Conservation (phyloP, 2,888 invertebrate species). For the Morpho helenor region DNA sequence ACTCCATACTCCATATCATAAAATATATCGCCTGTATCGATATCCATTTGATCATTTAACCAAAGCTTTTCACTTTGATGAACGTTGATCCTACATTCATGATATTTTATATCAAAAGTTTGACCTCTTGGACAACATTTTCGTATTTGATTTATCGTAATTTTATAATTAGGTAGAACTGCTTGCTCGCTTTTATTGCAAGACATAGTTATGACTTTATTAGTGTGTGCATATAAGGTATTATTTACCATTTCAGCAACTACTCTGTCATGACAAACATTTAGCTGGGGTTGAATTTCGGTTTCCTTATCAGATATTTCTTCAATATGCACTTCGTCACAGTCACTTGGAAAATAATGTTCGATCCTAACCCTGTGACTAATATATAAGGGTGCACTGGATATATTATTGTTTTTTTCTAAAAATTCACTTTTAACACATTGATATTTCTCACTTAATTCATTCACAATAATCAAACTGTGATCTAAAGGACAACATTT, state of each 20-base stretch:
- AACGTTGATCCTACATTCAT: conserved; percentile 45
- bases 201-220: conserved; percentile 51
- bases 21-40: conserved; percentile 36
- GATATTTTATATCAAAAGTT: conserved; percentile 51
- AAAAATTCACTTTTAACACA: conserved; percentile 48
- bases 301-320: conserved; percentile 37
- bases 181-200: conserved; percentile 44
- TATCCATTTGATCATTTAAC: conserved; percentile 40
- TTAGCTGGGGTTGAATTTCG: conserved; percentile 27
- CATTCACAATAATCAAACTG: conserved; percentile 50
- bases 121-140: conserved; percentile 66
- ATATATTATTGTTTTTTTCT: conserved; percentile 39
- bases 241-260: conserved; percentile 49
- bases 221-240: conserved; percentile 45
- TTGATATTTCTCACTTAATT: conserved; percentile 37
- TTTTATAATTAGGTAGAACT: conserved; percentile 28
- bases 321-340: conserved; percentile 40
- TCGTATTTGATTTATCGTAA: conserved; percentile 46
- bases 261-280: conserved; percentile 56
- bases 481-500: conserved; percentile 60
- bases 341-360: conserved; percentile 49
- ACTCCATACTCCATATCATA: conserved; percentile 54
- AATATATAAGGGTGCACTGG: conserved; percentile 44
- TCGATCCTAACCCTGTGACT: conserved; percentile 41
- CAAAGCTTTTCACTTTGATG: conserved; percentile 39